These are phyloP conservation scores for Lytechinus pictus DNA, from an alignment of 35 echinoderm and acorn worm genomes.

Conservation along the genomic window DNA sequence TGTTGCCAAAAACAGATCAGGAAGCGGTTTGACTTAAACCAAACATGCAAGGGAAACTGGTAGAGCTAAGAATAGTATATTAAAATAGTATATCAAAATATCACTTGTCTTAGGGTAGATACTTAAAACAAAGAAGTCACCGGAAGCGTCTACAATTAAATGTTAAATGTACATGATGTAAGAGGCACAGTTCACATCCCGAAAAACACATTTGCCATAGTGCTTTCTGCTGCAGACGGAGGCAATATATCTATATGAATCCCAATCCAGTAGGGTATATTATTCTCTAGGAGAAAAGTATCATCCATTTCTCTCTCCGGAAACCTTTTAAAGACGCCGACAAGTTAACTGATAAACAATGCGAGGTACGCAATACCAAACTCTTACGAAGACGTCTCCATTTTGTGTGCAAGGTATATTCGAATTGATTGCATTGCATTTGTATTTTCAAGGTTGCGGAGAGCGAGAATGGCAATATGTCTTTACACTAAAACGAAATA, in stretches of 20 bases:
- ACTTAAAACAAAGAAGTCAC: too few species aligned
- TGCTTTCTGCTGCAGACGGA: not conserved
- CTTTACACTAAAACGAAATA: not conserved
- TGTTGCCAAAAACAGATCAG: too few species aligned
- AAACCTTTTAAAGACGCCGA: not conserved
- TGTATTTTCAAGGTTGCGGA: not conserved
- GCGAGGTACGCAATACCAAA: not conserved
- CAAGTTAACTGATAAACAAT: not conserved
- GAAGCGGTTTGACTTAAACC: too few species aligned
- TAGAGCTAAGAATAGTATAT: too few species aligned
- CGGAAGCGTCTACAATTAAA: too few species aligned
- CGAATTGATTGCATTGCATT: not conserved
- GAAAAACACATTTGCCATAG: not conserved
- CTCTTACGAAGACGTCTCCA: not conserved
- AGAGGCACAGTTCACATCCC: not conserved
- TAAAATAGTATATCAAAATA: too few species aligned
- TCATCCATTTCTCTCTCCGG: not conserved
- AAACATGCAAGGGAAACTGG: too few species aligned
- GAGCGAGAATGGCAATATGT: not conserved
- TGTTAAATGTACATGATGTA: too few species aligned
- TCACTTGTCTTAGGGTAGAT: too few species aligned
- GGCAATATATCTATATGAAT: not conserved
- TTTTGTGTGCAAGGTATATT: not conserved
- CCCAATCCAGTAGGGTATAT: not conserved
- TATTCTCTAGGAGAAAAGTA: not conserved